These are phyloP conservation scores for Capra hircus DNA, from an alignment of 2,113 vertebrate genomes.

Conservation along the genomic window DNA sequence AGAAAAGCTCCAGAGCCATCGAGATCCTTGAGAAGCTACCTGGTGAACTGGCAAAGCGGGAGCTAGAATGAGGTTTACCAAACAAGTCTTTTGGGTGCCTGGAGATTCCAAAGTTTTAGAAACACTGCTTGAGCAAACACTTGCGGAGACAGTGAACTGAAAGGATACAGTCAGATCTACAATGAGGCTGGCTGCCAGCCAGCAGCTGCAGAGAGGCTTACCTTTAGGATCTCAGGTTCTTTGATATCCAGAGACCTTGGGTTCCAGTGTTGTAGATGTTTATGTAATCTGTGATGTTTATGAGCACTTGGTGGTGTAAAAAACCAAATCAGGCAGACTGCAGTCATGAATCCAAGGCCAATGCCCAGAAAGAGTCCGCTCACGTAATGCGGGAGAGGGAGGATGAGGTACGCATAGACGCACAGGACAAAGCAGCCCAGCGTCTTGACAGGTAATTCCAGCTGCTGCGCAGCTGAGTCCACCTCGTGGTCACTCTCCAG, in stretches of 20 bases:
- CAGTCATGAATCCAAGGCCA: slow-evolving; percentile 91
- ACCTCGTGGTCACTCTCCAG: slow-evolving; percentile 85
- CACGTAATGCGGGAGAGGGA: slow-evolving; percentile 90
- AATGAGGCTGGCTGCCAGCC: background rate
- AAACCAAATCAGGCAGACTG: slow-evolving; percentile 92
- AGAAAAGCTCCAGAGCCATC: background rate
- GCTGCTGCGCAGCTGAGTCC: slow-evolving; percentile 75
- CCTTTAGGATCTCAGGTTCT: slow-evolving; percentile 94
- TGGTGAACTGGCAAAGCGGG: background rate
- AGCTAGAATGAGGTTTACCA: background rate
- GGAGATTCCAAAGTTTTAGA: background rate
- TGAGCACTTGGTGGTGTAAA: slow-evolving; percentile 83
- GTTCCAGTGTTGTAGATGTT: slow-evolving; percentile 76
- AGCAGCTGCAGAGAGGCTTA: background rate
- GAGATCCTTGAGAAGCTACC: background rate
- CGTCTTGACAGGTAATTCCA: slow-evolving; percentile 85
- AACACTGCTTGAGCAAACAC: background rate
- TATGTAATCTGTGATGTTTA: slow-evolving; percentile 72
- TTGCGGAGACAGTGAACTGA: background rate
- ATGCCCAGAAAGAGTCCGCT: slow-evolving; percentile 90
- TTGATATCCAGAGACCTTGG: slow-evolving; percentile 88
- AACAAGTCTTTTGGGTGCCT: background rate
- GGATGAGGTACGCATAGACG: slow-evolving; percentile 92
- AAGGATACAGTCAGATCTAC: background rate
- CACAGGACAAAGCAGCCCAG: slow-evolving; percentile 88